Evolutionary conservation across 2,797 vertebrate genomes (phyloP).

Genomic region (Nyctibius grandis): DNA sequence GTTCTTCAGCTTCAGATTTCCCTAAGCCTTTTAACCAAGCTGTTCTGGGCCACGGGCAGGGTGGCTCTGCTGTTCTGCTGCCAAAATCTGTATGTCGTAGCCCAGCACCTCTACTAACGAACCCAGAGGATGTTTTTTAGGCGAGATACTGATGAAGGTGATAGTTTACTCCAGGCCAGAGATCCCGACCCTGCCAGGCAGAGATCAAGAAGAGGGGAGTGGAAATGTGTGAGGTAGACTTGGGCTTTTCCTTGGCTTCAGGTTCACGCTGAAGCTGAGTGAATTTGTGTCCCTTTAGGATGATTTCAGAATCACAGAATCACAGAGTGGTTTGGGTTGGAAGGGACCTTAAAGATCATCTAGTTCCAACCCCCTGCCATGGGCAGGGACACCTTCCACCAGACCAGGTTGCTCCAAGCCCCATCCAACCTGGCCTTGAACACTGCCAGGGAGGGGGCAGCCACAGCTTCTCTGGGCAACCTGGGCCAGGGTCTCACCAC

Average conservation of each 20-base stretch:
- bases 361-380: too few relatives aligned
- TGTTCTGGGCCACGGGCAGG: rapidly evolving
- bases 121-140: background rate
- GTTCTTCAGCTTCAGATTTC: background rate
- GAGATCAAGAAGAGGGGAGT: background rate
- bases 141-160: too few relatives aligned
- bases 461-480: too few relatives aligned
- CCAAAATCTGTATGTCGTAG: rapidly evolving
- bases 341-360: too few relatives aligned
- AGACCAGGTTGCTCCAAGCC: too few relatives aligned
- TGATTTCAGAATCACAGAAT: too few relatives aligned
- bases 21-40: rapidly evolving
- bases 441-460: too few relatives aligned
- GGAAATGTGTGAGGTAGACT: rapidly evolving
- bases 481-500: too few relatives aligned
- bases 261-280: background rate
- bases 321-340: too few relatives aligned
- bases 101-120: background rate
- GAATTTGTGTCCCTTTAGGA: background rate
- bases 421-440: too few relatives aligned
- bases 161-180: background rate
- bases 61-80: background rate
- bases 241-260: background rate
- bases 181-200: rapidly evolving
- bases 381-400: too few relatives aligned